phyloP scores from a whole-genome alignment of 2,888 invertebrate genomes.

The Ennomos quercinarius region DNA sequence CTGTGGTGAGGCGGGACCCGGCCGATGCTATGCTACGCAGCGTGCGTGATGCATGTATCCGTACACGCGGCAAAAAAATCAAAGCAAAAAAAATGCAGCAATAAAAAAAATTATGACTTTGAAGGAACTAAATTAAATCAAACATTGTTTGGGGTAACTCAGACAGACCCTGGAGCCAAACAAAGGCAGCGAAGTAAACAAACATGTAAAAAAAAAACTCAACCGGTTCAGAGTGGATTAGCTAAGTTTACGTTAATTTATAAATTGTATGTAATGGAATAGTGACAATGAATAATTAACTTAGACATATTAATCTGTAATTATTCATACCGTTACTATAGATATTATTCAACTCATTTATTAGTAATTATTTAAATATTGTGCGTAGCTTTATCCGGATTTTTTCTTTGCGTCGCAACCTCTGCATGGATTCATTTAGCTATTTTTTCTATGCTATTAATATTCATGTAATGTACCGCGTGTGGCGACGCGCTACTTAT shows the following conservation, averaged over 20 bases:
- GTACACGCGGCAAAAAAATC: slow-evolving; percentile 54
- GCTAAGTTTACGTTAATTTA: too few species aligned
- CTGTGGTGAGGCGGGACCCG: slow-evolving; percentile 51
- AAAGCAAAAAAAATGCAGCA: background rate
- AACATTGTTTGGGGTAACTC: too few species aligned
- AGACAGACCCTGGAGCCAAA: too few species aligned
- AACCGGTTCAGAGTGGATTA: too few species aligned
- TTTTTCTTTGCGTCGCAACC: slow-evolving; percentile 6
- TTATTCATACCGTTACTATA: too few species aligned
- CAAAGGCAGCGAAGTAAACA: too few species aligned
- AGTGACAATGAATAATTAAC: slow-evolving; percentile 11
- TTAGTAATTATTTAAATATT: background rate
- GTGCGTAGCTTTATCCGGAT: slow-evolving; percentile 15
- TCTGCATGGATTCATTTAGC: slow-evolving; percentile 1
- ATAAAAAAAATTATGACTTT: background rate
- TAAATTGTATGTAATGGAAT: background rate
- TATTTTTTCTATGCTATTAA: background rate
- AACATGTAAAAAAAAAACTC: too few species aligned
- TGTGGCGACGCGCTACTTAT: background rate
- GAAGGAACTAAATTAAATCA: too few species aligned
- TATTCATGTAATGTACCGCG: background rate
- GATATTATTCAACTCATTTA: slow-evolving; percentile 2
- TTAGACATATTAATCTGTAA: slow-evolving; percentile 7
- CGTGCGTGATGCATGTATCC: slow-evolving; percentile 72
- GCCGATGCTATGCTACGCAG: slow-evolving; percentile 60